Evolutionary conservation across 1,140 invertebrate species (phyloP), one percentile per base, ranked within the genome.

Genomic region (Lucilia sericata): DNA sequence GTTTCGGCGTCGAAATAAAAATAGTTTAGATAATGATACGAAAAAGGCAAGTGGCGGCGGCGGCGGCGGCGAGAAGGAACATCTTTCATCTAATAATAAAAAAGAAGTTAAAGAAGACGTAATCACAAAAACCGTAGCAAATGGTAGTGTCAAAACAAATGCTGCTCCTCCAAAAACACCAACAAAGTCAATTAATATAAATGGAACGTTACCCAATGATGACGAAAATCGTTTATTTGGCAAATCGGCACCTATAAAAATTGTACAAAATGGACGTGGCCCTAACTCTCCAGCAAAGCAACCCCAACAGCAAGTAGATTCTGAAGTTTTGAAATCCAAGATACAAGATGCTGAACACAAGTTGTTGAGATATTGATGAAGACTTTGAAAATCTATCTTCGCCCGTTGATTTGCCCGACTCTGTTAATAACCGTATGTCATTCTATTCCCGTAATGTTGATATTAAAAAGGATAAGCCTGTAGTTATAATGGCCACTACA

Each of bases 1-100:
- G 90, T 91, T 88, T 86, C 88, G 90, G 84, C 90, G 89, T 86
- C 88, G 89, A 88, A 90, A 90, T 87, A 91, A 89, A 89, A 90
- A 88, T 90, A 86, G 88, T 86, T 76, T 87, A 87, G 88, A 89
- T 86, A 83, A 86, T 42, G 74, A 84, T 76, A 55, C 83, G 5
- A 74, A 84, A 55, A 83, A 84, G n/a, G 70, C 75, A 81, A 75
- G 49, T 84, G 84, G 65, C 76, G 14, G 75, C 25, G 47, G 12
- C 13, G 78, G n/a, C n/a, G n/a, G n/a, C n/a, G n/a, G n/a, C 21
- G 78, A 84, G 10, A 65, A 49, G 42, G 76, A 82, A 34, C 14
- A 34, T 19, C 12, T 55, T n/a, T 19, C 25, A 5, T 2, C 65
- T 21, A 60, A n/a, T n/a, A 60, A 60, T 5, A 60, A 55, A n/a